Evolutionary conservation across 2,888 invertebrate species (phyloP).

Genomic region (Meiosimyza platycephala): DNA sequence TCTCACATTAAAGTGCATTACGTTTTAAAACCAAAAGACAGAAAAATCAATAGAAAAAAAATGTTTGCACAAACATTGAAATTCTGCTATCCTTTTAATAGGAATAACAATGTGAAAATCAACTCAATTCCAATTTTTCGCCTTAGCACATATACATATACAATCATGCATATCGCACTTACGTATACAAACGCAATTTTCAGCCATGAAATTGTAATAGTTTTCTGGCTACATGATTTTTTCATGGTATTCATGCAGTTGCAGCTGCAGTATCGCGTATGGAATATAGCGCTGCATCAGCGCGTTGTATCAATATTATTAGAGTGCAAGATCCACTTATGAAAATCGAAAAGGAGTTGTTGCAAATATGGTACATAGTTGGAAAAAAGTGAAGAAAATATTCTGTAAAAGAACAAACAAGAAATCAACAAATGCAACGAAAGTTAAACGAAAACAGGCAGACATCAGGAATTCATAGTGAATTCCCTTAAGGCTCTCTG

Average conservation of each 20-base stretch:
- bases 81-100: neutral
- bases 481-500: conserved; percentile 24
- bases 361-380: neutral
- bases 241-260: conserved; percentile 6
- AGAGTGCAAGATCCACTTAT: conserved; percentile 33
- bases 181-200: neutral
- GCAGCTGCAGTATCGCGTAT: neutral
- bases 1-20: neutral
- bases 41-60: neutral
- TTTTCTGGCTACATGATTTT: conserved; percentile 35
- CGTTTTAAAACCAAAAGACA: neutral
- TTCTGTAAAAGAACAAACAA: conserved; percentile 5
- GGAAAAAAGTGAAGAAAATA: neutral
- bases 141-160: too few relatives aligned
- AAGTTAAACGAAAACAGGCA: neutral
- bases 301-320: conserved; percentile 30
- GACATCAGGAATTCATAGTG: conserved; percentile 25
- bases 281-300: neutral
- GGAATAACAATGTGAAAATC: conserved; percentile 10
- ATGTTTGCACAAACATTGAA: neutral
- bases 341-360: conserved; percentile 32
- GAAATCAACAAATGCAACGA: conserved; percentile 18
- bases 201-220: conserved; percentile 36
- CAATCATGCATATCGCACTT: too few relatives aligned
- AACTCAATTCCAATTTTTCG: conserved; percentile 17